Evolutionary conservation across 1,140 invertebrate genomes (phyloP).

Genomic region (Papilio machaon): DNA sequence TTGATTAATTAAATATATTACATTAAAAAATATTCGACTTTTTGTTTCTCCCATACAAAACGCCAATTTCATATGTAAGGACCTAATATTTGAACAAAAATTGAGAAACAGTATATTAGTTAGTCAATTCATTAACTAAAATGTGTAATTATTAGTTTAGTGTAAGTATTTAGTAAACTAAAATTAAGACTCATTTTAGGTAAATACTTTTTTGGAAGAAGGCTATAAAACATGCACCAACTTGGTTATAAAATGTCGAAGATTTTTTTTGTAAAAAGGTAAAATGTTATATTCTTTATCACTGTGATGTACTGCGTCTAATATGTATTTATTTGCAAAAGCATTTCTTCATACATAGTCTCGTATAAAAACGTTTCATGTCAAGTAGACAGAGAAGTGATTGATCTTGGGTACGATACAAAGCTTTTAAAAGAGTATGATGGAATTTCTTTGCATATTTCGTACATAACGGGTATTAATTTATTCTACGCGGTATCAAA

Average conservation of each 20-base stretch:
- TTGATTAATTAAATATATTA: too few relatives aligned
- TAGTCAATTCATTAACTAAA: too few relatives aligned
- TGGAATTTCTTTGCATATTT: slow-evolving; percentile 20
- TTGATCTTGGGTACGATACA: slow-evolving; percentile 23
- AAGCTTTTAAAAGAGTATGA: slow-evolving; percentile 10
- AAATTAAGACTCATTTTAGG: too few relatives aligned
- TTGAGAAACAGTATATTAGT: neutral
- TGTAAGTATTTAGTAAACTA: too few relatives aligned
- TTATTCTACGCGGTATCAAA: neutral
- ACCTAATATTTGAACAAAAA: neutral
- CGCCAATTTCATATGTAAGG: too few relatives aligned
- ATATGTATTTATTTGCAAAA: neutral
- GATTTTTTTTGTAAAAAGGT: neutral
- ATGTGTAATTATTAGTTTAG: too few relatives aligned
- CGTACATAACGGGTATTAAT: neutral
- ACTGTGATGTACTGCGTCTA: slow-evolving; percentile 6
- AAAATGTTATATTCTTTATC: slow-evolving; percentile 13
- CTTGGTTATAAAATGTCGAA: neutral
- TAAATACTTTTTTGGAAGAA: too few relatives aligned
- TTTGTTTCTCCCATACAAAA: too few relatives aligned
- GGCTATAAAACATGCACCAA: neutral
- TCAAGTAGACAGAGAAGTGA: slow-evolving; percentile 17
- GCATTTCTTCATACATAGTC: slow-evolving; percentile 23
- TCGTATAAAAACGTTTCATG: neutral
- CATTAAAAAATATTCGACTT: too few relatives aligned